Percentiles rank a stretch among this genome's conserved stretches.
Conservation (phyloP, 1,140 invertebrate genomes). For the Drosophila tristis region DNA sequence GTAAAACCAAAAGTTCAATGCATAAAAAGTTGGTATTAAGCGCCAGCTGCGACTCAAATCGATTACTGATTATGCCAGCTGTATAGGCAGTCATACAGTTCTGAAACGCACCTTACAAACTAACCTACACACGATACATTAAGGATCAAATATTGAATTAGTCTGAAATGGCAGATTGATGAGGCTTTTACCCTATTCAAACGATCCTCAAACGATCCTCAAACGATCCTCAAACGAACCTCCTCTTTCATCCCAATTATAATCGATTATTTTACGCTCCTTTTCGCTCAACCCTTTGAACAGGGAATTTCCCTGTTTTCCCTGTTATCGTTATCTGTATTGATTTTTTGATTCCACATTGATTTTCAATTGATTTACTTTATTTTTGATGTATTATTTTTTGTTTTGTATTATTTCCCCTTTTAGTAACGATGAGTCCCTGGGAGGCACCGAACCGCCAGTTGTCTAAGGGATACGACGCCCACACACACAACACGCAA, state of each 20-base stretch:
- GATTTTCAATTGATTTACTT: conserved; percentile 13
- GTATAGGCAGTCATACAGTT: too few relatives aligned
- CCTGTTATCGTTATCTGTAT: background rate
- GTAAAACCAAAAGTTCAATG: background rate
- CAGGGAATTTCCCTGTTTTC: background rate
- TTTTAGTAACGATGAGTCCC: conserved; percentile 60
- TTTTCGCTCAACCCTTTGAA: too few relatives aligned
- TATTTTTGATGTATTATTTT: conserved; percentile 5
- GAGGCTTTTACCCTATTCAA: conserved; percentile 19
- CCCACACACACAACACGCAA: conserved; percentile 11
- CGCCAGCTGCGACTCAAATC: too few relatives aligned
- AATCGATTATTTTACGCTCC: too few relatives aligned
- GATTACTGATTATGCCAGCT: too few relatives aligned
- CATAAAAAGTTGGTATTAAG: too few relatives aligned
- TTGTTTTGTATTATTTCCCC: conserved; percentile 21
- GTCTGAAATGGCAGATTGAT: conserved; percentile 55
- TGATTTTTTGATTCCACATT: background rate
- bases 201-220: too few relatives aligned
- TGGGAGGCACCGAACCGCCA: conserved; percentile 75
- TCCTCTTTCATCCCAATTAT: too few relatives aligned
- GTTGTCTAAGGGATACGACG: conserved; percentile 58
- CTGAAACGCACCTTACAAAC: too few relatives aligned
- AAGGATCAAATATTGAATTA: conserved; percentile 20
- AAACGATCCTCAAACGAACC: too few relatives aligned
- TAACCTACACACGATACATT: too few relatives aligned